These are phyloP conservation scores for Trichopoda pennipes DNA, from an alignment of 2,888 invertebrate species.

Conservation along the genomic window DNA sequence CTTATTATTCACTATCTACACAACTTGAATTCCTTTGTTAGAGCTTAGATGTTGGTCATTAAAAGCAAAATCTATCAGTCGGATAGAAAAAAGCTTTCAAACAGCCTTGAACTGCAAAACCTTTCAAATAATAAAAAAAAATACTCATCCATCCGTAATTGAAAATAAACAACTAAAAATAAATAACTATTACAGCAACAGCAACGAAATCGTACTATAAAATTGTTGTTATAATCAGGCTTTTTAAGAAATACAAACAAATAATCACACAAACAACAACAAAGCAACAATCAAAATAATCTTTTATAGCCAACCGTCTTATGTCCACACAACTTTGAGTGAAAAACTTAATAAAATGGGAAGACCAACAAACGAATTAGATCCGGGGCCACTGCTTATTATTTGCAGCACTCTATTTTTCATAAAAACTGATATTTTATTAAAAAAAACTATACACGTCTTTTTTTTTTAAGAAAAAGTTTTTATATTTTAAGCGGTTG, in stretches of 20 bases:
- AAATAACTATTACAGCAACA: slow-evolving; percentile 30
- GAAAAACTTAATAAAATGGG: slow-evolving; percentile 33
- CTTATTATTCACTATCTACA: slow-evolving; percentile 23
- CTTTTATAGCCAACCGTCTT: slow-evolving; percentile 30
- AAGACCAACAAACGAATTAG: slow-evolving; percentile 1
- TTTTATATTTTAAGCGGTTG: too few species aligned
- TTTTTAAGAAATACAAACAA: slow-evolving; percentile 28
- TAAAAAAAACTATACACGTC: too few species aligned
- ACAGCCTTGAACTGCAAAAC: slow-evolving; percentile 70
- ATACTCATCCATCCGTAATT: slow-evolving; percentile 61
- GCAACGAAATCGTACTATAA: slow-evolving; percentile 27
- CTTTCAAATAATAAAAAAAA: slow-evolving; percentile 62
- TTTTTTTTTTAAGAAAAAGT: too few species aligned
- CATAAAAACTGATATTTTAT: neutral
- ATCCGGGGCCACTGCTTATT: slow-evolving; percentile 1
- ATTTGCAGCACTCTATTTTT: neutral
- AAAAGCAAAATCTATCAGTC: slow-evolving; percentile 39
- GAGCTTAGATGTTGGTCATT: slow-evolving; percentile 31
- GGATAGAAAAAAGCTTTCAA: slow-evolving; percentile 56
- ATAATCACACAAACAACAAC: slow-evolving; percentile 5
- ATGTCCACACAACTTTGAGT: slow-evolving; percentile 50
- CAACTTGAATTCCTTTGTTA: slow-evolving; percentile 32
- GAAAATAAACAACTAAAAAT: slow-evolving; percentile 36
- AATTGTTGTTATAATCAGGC: slow-evolving; percentile 54
- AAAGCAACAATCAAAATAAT: slow-evolving; percentile 35